These are phyloP conservation scores for Pseudopleuronectes americanus DNA, from an alignment of 2,797 vertebrate species.

Conservation along the genomic window DNA sequence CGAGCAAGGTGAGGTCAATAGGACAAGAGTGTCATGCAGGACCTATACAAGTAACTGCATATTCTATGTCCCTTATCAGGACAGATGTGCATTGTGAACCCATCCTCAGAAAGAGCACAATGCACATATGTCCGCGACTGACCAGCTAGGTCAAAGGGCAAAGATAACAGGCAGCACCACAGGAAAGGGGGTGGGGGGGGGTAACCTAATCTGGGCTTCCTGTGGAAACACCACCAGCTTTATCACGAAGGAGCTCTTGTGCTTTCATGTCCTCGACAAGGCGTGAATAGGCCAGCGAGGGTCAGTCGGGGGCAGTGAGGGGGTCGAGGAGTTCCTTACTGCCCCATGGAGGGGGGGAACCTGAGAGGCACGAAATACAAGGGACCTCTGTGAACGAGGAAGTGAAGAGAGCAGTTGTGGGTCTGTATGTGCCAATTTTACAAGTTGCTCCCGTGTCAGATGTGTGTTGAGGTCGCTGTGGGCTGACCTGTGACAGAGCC, in stretches of 20 bases:
- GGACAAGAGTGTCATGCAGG: neutral
- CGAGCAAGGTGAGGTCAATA: neutral
- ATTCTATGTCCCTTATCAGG: neutral
- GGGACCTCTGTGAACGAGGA: conserved; percentile 10
- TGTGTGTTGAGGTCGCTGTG: conserved; percentile 28
- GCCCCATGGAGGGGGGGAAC: conserved; percentile 34
- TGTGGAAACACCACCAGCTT: conserved; percentile 67
- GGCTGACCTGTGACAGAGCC: conserved; percentile 40
- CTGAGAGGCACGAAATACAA: conserved; percentile 43
- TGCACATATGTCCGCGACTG: conserved; percentile 27
- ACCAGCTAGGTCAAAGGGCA: conserved; percentile 65
- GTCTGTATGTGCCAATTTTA: conserved; percentile 43
- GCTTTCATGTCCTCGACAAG: conserved; percentile 75
- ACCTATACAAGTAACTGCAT: neutral
- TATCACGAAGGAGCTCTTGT: conserved; percentile 41
- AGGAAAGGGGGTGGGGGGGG: conserved; percentile 31
- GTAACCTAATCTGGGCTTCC: conserved; percentile 77
- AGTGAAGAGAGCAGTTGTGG: conserved; percentile 47
- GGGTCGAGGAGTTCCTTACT: conserved; percentile 37
- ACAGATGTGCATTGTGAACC: conserved; percentile 1
- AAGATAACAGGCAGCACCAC: conserved; percentile 64
- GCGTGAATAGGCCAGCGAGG: conserved; percentile 57
- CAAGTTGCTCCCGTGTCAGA: conserved; percentile 52
- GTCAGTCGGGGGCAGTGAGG: conserved; percentile 23
- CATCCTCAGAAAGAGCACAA: conserved; percentile 8